Base-by-base conservation (phyloP, 2,797 vertebrate genomes). In the Silurus lanzhouensis region DNA sequence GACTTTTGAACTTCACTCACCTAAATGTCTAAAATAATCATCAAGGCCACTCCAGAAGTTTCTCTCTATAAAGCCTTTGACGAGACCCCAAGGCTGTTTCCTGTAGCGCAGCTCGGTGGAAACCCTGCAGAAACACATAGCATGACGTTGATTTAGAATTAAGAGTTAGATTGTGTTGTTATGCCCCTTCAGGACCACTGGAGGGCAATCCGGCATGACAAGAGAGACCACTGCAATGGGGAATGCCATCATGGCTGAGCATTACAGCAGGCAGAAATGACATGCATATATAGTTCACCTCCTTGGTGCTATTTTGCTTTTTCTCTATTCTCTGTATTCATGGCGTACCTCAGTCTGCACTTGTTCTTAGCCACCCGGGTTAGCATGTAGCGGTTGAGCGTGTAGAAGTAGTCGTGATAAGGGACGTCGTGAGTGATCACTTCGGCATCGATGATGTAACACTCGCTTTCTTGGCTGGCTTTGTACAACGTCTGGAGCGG, bases 321-420 rank as follows among this genome's bases (percentile, higher is more conserved):
- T 27, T 13, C 38, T 17, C 7, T 48, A 10, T 14, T 15, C 38
- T 52, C 38, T 4, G 44, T 19, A 48, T 15, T 48, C 31, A 19
- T 38, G 55, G 3, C 74, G 79, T 92, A 99, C 98, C 98, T 97
- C 95, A 99, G 95, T 74, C 98, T 95, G 92, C 97, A 97, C 94
- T 99, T 99, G 94, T 97, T 99, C 92, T 95, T 97, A 91, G 98
- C 97, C 70, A 99, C 98, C 58, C 98, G 95, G 57, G 98, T 99
- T 90, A 99, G 94, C 3, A 97, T 97, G 94, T 99, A 99, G 91
- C 98, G 98, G 90, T 99, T 99, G 87, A 99, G 96, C 15, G 98
- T 99, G 94, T 99, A 99, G 96, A 99, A 99, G 92, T 99, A 99
- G 90, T 99, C 98, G 0, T 99, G 98, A 93, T 99, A 99, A 71